Base-by-base conservation (phyloP, 1,140 invertebrate genomes). In the Diorhabda elongata region DNA sequence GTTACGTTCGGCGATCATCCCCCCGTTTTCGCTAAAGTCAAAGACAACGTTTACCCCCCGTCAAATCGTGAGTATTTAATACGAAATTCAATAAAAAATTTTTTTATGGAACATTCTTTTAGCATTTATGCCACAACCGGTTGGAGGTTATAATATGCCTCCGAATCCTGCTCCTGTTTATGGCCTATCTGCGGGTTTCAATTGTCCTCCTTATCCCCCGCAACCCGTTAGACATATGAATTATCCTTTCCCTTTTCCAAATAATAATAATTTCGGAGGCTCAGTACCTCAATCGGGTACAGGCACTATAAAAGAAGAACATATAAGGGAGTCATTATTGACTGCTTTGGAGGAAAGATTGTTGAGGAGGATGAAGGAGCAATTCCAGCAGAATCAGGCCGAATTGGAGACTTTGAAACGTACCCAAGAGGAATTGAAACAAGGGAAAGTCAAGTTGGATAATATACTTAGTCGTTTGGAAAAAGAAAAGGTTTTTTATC, bases 281-380 rank as follows among this genome's bases (percentile, higher is more conserved):
- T 75, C 79, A 58, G 69, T 58, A 65, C 67, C 69, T 43, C 67
- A 74, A 69, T 2, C 45, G 8, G 78, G 78, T 44, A 83, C 85
- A 44, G 92, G 91, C 9, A 97, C 94, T 9, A 96, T 98, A 58
- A 94, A 95, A 58, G 94, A 98, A 78, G 95, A 97, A 79, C 96
- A 98, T 79, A 95, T 99, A 61, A 89, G 94, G 77, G 93, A 92
- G 58, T 98, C 97, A 42, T 83, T 99, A 6, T 81, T 98, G 2
- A 96, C 94, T 61, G 97, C 97, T 11, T 93, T 98, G 1, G 94
- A 97, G 83, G 96, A 99, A 79, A 98, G 97, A 84, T 75, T 99
- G 64, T 88, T 90, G 74, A 85, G 94, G 67, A 87, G 91, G 69
- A 85, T 98, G 58, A 90, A 92, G 70, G 97, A 99, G 79, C 91